Base-by-base conservation (phyloP, 1,140 invertebrate genomes). In the Chionoecetes opilio region DNA sequence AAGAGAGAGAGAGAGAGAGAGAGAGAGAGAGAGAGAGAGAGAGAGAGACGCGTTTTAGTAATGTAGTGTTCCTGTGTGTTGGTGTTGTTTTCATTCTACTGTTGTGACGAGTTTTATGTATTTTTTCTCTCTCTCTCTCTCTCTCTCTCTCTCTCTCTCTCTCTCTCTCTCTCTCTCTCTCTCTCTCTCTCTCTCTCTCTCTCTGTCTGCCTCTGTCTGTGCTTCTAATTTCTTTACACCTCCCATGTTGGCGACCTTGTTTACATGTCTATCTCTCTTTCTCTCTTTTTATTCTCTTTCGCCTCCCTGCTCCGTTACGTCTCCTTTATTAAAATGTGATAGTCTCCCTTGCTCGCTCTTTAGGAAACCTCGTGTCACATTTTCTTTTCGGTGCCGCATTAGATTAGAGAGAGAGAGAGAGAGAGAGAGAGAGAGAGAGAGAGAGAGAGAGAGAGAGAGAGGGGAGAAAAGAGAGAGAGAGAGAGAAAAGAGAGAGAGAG, bases 381-480 rank as follows among this genome's bases (percentile, higher is more conserved):
- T n/a, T n/a, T n/a, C n/a, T n/a, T n/a, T n/a, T n/a, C n/a, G n/a
- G n/a, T n/a, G n/a, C n/a, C n/a, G n/a, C n/a, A n/a, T n/a, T n/a
- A n/a, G n/a, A n/a, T n/a, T n/a, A n/a, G n/a, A n/a, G n/a, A n/a
- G n/a, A n/a, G n/a, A n/a, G n/a, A n/a, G n/a, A n/a, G 46, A 53
- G 46, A 53, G 46, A 53, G 46, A 53, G 46, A 34, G 84, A 34
- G n/a, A 34, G 85, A 87, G 85, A 87, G 85, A 87, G 85, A 87
- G 85, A 87, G 85, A 87, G 85, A 86, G 85, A 86, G 85, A 86
- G 85, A 86, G 85, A 86, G 85, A 86, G 85, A 86, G 85, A 86
- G 85, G n/a, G n/a, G n/a, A n/a, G n/a, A n/a, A n/a, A n/a, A 84
- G 82, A 84, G 82, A 86, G 85, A 86, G 31, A 86, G 37, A 86